Evolutionary conservation across 2,113 vertebrate species (phyloP).

Genomic region (Catharus fuscescens): DNA sequence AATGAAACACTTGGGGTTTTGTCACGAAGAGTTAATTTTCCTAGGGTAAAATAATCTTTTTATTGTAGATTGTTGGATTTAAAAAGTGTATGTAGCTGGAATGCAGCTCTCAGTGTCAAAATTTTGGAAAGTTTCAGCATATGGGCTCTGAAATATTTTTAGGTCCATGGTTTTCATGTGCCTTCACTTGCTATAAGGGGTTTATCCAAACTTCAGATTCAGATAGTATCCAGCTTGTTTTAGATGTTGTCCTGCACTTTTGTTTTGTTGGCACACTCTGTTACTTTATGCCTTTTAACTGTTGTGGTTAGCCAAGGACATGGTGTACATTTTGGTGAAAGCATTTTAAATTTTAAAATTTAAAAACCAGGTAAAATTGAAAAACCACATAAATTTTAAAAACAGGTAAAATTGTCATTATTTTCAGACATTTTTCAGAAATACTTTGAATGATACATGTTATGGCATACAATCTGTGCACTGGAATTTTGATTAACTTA

Average conservation of each 20-base stretch:
- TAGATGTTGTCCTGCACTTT: background rate
- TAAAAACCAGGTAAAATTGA: background rate
- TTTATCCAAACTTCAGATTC: background rate
- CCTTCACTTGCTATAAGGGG: background rate
- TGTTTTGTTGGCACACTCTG: background rate
- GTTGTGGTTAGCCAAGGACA: background rate
- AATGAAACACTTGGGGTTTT: background rate
- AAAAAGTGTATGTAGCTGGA: background rate
- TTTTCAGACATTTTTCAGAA: background rate
- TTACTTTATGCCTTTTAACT: background rate
- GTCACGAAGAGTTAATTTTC: background rate
- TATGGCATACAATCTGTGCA: background rate
- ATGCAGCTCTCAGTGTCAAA: background rate
- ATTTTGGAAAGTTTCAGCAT: background rate
- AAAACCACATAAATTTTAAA: background rate
- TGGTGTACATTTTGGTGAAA: background rate
- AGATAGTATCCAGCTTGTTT: background rate
- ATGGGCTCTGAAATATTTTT: background rate
- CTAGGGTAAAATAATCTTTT: background rate
- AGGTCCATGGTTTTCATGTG: background rate
- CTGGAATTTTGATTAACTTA: background rate
- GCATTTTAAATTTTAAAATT: background rate
- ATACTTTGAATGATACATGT: background rate
- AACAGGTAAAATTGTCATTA: background rate
- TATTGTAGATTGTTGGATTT: background rate